Evolutionary conservation across 2,113 vertebrate genomes (phyloP), one percentile per base, ranked within the genome.

Genomic region (Cebus imitator): DNA sequence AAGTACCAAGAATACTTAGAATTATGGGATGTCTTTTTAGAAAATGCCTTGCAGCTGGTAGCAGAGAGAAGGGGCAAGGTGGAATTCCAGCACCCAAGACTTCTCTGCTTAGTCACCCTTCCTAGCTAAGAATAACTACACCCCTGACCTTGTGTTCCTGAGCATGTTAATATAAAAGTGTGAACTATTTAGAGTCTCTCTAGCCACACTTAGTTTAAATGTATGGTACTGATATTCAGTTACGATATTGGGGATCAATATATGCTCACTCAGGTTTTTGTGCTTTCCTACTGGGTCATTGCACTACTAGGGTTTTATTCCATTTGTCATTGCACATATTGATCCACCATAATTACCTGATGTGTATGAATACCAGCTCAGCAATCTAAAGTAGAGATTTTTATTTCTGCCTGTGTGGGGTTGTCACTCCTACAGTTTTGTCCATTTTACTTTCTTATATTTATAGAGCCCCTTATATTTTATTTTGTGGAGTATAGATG

Each of bases 331-430:
- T 35, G 79, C 40, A 48, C 8, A 0, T 68, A 88, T 90, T 48
- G 88, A 96, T 91, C 75, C 25, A 2, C 96, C 55, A 27, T n/a
- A n/a, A 95, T 87, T 73, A 81, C 57, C 68, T 80, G 90, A 40
- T 30, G 32, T 6, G 1, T 21, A 18, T 18, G 76, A 89, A 79
- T 48, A 95, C 75, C 11, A 50, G 50, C 87, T 96, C 93, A 86
- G 88, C 37, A n/a, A 35, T n/a, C 72, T 85, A 48, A 35, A 48
- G 81, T 57, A 84, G 76, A 81, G 32, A 76, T 61, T 79, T 79
- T 90, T 75, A 57, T 96, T 85, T 35, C 21, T 6, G 12, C 61
- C 68, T 50, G n/a, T 40, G 11, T 90, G 73, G 80, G 48, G 32
- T 52, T 82, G 72, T 80, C 88, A 64, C 78, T 94, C 68, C 58